phyloP scores from a whole-genome alignment of 2,113 vertebrate species.

The Cinclus mexicanus region DNA sequence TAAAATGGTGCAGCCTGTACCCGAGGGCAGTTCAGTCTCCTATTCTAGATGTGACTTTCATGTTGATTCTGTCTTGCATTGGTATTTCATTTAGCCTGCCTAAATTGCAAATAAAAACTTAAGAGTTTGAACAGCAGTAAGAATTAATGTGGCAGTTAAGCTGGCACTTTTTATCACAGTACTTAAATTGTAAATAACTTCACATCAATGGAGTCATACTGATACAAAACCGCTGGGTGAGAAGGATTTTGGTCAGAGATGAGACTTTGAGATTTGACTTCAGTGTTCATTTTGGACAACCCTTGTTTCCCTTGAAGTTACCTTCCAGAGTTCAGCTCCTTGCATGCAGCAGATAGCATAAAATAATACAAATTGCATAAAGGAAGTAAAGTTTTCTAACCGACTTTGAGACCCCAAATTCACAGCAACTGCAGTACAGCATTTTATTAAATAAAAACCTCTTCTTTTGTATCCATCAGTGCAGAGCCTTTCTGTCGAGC shows the following conservation, averaged over 20 bases:
- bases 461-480: constrained; percentile 74
- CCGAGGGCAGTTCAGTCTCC: neutral
- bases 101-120: neutral
- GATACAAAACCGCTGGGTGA: neutral
- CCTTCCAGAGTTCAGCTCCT: neutral
- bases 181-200: neutral
- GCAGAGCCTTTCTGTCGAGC: constrained; percentile 89
- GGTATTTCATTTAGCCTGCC: neutral
- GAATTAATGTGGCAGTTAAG: neutral
- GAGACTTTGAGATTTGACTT: neutral
- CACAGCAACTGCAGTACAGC: neutral
- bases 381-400: neutral
- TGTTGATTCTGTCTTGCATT: neutral
- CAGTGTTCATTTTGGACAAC: neutral
- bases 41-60: neutral
- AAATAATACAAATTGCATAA: neutral
- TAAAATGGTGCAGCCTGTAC: neutral
- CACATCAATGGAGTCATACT: neutral
- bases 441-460: neutral
- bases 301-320: neutral
- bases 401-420: neutral
- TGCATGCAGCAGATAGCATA: neutral
- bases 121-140: neutral
- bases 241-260: neutral
- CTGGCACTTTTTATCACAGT: neutral